These are phyloP conservation scores for Pelobates fuscus DNA, from an alignment of 2,113 vertebrate genomes.

Conservation along the genomic window DNA sequence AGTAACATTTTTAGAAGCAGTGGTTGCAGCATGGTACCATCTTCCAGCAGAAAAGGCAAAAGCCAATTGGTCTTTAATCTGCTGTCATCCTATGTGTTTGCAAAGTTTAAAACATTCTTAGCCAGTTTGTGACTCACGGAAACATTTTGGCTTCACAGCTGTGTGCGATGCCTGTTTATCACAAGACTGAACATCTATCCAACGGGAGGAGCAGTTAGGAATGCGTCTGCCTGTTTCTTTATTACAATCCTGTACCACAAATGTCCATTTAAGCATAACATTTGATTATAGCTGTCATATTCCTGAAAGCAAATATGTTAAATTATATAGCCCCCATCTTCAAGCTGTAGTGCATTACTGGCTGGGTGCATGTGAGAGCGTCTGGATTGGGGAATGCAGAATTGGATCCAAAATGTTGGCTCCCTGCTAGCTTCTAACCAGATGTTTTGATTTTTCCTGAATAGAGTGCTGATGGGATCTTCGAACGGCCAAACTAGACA, in stretches of 20 bases:
- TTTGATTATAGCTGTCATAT: neutral
- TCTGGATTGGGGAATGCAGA: conserved; percentile 26
- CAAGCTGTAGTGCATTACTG: conserved; percentile 9
- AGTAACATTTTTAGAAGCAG: too few relatives aligned
- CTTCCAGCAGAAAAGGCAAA: too few relatives aligned
- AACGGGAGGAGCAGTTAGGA: neutral
- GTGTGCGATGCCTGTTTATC: neutral
- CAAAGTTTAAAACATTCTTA: neutral
- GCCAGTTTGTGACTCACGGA: neutral
- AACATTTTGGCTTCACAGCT: neutral
- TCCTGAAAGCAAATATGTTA: neutral
- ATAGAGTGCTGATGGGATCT: conserved; percentile 17
- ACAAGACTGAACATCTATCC: too few relatives aligned
- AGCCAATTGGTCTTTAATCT: neutral
- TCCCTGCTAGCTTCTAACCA: conserved; percentile 33
- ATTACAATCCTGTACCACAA: neutral
- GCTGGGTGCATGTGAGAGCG: conserved; percentile 6
- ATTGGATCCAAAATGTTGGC: conserved; percentile 34
- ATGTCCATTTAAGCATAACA: neutral
- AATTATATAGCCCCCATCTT: neutral
- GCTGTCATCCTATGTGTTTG: neutral
- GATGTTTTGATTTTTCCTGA: conserved; percentile 34
- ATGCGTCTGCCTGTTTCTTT: neutral
- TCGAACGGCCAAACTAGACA: neutral
- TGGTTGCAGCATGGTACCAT: too few relatives aligned